Evolutionary conservation across 2,797 vertebrate species (phyloP), one percentile per base, ranked within the genome.

Genomic region (Neosilurus mollespiculum): DNA sequence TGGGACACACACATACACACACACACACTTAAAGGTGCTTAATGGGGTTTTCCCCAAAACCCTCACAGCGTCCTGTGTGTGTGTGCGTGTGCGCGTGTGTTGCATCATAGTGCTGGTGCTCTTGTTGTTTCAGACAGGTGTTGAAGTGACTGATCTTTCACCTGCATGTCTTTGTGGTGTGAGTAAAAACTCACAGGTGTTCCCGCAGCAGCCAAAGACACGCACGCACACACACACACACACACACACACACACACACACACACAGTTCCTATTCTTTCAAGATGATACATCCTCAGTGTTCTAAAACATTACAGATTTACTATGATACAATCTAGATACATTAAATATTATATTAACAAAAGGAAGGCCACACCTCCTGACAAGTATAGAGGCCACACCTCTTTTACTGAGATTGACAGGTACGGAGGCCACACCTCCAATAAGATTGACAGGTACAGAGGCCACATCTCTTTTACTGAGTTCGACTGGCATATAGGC

Each of bases 71-170:
- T 18, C 64, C 18, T 79, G 85, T 30, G 73, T 78, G 54, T 78
- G 67, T 80, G 75, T 37, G 26, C 78, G 78, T 53, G 71, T 83
- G 86, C 85, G 84, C 76, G 34, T 65, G 54, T 77, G 75, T 85
- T 67, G 73, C 75, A 78, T 78, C 76, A 83, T 66, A 79, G 73
- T 83, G 83, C 80, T 83, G 77, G 69, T 80, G 37, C 67, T 86
- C 77, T 79, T 86, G 78, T 87, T 88, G 85, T 84, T 77, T 79
- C 70, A 85, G 87, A 66, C 91, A 92, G 91, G 92, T 92, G 91
- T 89, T 90, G 89, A 91, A 90, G 90, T 89, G 87, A 91, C 86
- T 91, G 92, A 93, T 93, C 91, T 92, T 88, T 92, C 85, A 85
- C 87, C 85, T 88, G 85, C 83, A 82, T 88, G 84, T 89, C 82